Evolutionary conservation across 2,113 vertebrate species (phyloP), one percentile per base, ranked within the genome.

Genomic region (Ciconia stormi): DNA sequence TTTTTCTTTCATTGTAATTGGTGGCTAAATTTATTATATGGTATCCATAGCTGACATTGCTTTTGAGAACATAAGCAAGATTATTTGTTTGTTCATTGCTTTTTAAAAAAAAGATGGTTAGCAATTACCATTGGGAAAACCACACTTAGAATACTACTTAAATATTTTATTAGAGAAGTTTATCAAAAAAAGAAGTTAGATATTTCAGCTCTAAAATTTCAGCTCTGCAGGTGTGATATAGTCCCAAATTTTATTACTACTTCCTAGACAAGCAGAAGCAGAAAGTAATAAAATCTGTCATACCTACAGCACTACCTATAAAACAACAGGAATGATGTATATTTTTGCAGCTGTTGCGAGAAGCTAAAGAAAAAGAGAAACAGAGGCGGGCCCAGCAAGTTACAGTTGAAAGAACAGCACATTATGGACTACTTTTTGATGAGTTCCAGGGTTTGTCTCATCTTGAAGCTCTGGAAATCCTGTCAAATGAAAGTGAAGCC

Each of bases 361-460:
- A 99, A 98, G 99, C 99, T 77, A 99, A 99, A 97, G 99, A 99
- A 96, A 99, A 98, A 93, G 99, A 99, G 93, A 99, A 99, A 69
- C 99, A 98, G 90, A 98, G 99, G 52, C 95, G 99, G 81, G 98
- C 98, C 9, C 98, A 98, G 97, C 99, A 99, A 96, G 98, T 98
- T 78, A 97, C 99, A 10, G 98, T 96, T 15, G 99, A 99, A 74
- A 99, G 98, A 93, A 99, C 99, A 6, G 99, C 99, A 27, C 99
- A 99, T 98, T 99, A 99, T 11, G 99, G 99, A 62, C 97, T 99
- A 94, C 99, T 99, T 62, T 99, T 99, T 96, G 99, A 99, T 95
- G 99, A 99, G 88, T 99, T 99, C 96, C 99, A 99, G 95, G 99
- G 99, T 71, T 95, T 99, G 97, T 99, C 99, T 56, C 99, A 99